Evolutionary conservation across 1,140 invertebrate genomes (phyloP), one percentile per base, ranked within the genome.

Genomic region (Drosophila repleta): DNA sequence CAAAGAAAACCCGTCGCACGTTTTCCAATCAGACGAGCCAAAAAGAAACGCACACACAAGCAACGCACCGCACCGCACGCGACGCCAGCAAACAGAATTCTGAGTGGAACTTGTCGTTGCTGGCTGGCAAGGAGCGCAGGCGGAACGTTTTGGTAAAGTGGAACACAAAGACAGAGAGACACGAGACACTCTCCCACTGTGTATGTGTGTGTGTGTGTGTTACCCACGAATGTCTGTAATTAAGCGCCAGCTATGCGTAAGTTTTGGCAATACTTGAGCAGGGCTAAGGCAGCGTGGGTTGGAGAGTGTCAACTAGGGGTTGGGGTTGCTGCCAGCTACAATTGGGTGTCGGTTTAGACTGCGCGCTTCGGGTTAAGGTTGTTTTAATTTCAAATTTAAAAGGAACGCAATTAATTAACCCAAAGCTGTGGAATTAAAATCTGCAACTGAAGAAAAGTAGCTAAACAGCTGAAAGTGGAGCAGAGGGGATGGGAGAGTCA

Each of bases 381-480:
- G 82, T 64, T 82, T 87, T 87, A 88, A 87, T 87, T 87, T 82
- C 72, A 65, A 82, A 78, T 88, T 67, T 37, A 70, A 85, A 79
- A 87, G 71, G 75, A 82, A 76, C 62, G 74, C 82, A 85, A 87
- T 87, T 87, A 88, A 87, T 87, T 87, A 87, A 76, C 66, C 64
- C 74, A 53, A 63, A 82, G 79, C 66, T 72, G 62, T 61, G 66
- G 71, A 69, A 72, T 87, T 77, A 66, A 81, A 81, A 60, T 61
- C 58, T 53, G 75, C 45, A 24, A 18, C 26, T 24, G 35, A 26
- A 56, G 24, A 20, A 43, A 43, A 43, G 15, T 43, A 43, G 26
- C 5, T 32, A 17, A 51, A 11, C 1, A 0, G 13, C n/a, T 1
- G 32, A 35, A 46, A 21, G 2, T 15, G 11, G 21, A n/a, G 8